Evolutionary conservation across 1,140 invertebrate genomes (phyloP).

Genomic region (Bilobella aurantiaca): DNA sequence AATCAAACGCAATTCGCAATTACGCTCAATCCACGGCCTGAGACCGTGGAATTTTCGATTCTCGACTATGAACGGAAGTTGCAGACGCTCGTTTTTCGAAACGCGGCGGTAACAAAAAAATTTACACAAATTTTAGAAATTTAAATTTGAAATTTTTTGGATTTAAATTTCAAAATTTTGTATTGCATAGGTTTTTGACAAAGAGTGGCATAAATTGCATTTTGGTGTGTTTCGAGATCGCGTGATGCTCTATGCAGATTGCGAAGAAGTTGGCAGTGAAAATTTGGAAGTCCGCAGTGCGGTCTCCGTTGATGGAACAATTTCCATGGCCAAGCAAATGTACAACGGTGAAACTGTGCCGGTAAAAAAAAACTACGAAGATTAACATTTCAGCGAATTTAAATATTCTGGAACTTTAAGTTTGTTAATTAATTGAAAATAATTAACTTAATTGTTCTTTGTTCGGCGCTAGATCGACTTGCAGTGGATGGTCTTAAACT

Average conservation of each 20-base stretch:
- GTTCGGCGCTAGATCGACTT: slow-evolving; percentile 54
- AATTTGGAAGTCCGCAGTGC: slow-evolving; percentile 46
- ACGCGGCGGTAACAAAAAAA: slow-evolving; percentile 45
- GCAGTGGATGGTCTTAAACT: slow-evolving; percentile 69
- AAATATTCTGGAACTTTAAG: too few relatives aligned
- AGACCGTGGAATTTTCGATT: slow-evolving; percentile 53
- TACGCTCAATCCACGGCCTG: slow-evolving; percentile 52
- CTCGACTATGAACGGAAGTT: slow-evolving; percentile 48
- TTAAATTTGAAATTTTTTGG: slow-evolving; percentile 21
- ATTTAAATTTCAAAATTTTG: slow-evolving; percentile 37
- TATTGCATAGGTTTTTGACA: slow-evolving; percentile 53
- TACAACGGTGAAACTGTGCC: slow-evolving; percentile 49
- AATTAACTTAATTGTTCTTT: slow-evolving; percentile 9
- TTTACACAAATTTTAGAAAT: neutral
- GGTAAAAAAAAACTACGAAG: slow-evolving; percentile 43
- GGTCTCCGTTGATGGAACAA: slow-evolving; percentile 56
- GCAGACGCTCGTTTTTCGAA: slow-evolving; percentile 51
- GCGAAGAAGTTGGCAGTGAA: slow-evolving; percentile 44
- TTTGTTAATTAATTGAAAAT: too few relatives aligned
- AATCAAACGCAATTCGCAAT: slow-evolving; percentile 56
- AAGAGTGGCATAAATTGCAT: slow-evolving; percentile 70
- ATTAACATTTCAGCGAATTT: too few relatives aligned
- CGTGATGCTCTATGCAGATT: slow-evolving; percentile 60
- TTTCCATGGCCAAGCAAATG: slow-evolving; percentile 53
- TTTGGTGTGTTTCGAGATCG: slow-evolving; percentile 57